Percentiles rank a stretch among this genome's conserved stretches.
phyloP scores from a whole-genome alignment of 2,888 invertebrate species.

The Philereme vetulata region DNA sequence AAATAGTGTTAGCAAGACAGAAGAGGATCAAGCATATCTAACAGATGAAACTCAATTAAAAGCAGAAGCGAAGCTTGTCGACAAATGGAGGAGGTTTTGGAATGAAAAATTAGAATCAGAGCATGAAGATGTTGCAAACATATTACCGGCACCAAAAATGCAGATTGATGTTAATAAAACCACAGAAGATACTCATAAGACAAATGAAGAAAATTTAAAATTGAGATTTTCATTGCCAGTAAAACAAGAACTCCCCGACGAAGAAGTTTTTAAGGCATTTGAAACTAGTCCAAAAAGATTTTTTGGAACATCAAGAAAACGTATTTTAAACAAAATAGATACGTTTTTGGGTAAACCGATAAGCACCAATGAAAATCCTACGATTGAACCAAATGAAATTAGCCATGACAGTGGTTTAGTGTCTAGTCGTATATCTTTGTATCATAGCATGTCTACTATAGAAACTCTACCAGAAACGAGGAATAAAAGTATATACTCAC shows the following conservation, averaged over 20 bases:
- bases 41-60: constrained; percentile 32
- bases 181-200: constrained; percentile 23
- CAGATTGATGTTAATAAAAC: constrained; percentile 32
- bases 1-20: constrained; percentile 32
- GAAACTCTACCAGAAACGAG: constrained; percentile 59
- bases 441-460: constrained; percentile 71
- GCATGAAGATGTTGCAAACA: constrained; percentile 39
- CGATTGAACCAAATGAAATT: constrained; percentile 47
- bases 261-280: constrained; percentile 78
- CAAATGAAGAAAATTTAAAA: constrained; percentile 9
- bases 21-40: constrained; percentile 35
- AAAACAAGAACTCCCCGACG: constrained; percentile 75
- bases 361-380: constrained; percentile 48
- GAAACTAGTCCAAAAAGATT: constrained; percentile 80
- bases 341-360: constrained; percentile 69
- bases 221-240: constrained; percentile 35
- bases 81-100: constrained; percentile 77
- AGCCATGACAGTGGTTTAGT: constrained; percentile 73
- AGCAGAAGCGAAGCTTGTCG: constrained; percentile 58
- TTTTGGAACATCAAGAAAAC: constrained; percentile 76
- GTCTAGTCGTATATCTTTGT: constrained; percentile 77
- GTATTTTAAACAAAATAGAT: constrained; percentile 76
- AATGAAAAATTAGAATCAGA: constrained; percentile 66
- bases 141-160: constrained; percentile 37
- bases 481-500: constrained; percentile 63